These are phyloP conservation scores for Emberiza fucata DNA, from an alignment of 2,113 vertebrate species.

Conservation along the genomic window DNA sequence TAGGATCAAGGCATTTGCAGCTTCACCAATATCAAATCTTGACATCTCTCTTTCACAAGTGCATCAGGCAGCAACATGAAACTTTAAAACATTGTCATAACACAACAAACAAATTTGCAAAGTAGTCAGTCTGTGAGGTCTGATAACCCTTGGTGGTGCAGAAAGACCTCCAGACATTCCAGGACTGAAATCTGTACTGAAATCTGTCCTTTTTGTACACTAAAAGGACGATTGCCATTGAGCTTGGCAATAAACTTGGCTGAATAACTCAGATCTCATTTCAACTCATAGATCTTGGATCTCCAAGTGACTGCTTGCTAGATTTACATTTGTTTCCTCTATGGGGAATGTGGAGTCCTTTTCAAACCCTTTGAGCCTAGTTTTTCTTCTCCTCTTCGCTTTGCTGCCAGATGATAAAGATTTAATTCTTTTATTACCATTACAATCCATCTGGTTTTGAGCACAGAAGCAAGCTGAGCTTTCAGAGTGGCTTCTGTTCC, in stretches of 20 bases:
- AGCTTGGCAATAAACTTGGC: background rate
- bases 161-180: background rate
- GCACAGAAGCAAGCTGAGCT: slow-evolving; percentile 26
- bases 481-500: slow-evolving; percentile 32
- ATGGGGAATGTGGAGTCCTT: slow-evolving; percentile 2
- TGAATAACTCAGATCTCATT: slow-evolving; percentile 23
- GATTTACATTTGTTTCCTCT: slow-evolving; percentile 53
- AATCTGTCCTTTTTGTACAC: background rate
- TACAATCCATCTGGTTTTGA: slow-evolving; percentile 42
- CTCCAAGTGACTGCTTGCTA: slow-evolving; percentile 9
- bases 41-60: background rate
- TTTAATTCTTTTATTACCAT: slow-evolving; percentile 53
- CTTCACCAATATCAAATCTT: background rate
- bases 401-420: slow-evolving; percentile 54
- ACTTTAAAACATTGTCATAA: background rate
- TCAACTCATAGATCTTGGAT: slow-evolving; percentile 11
- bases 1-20: background rate
- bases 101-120: background rate
- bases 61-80: background rate
- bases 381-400: slow-evolving; percentile 41
- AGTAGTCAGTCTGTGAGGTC: background rate
- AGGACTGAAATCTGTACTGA: background rate
- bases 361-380: slow-evolving; percentile 39
- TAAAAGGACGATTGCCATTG: background rate
- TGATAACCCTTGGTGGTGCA: background rate